Base-by-base conservation (phyloP, 2,888 invertebrate genomes). In the Aspidiotus destructor region DNA sequence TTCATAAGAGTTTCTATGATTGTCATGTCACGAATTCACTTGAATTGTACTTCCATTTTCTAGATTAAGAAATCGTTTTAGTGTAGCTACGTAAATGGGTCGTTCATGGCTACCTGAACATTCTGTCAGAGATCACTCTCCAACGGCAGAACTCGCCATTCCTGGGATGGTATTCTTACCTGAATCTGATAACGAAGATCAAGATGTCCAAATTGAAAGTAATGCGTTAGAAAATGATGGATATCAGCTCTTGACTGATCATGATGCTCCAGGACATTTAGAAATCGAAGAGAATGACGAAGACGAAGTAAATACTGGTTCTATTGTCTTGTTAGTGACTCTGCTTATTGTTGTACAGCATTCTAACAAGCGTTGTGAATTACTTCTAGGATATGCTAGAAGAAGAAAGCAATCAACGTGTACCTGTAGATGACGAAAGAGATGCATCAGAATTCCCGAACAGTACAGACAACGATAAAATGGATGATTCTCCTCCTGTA, bases 131-230 rank as follows among this genome's bases (percentile, higher is more conserved):
- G 11, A 48, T 6, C 48, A 48, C n/a, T 48, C 48, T 13, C 48
- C 48, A n/a, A 48, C 48, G 2, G 28, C 28, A 28, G 48, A 48
- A 13, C 10, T 48, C n/a, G 10, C 60, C 7, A 41, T 58, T 28
- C 44, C 67, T 8, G n/a, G 16, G 8, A 5, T 40, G 28, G 67
- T 67, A 15, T 15, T 67, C 17, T n/a, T 67, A 13, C 48, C 57
- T 7, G 67, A 67, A 41, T 67, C 67, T 6, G 67, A 67, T 41
- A 60, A 57, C 2, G 67, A 67, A 7, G 58, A 67, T n/a, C 44
- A 48, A 67, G 13, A 41, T 16, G 15, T 40, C 7, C 42, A 67
- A 42, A 58, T 15, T 40, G 67, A 58, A 11, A 28, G n/a, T 40
- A 44, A 16, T 9, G 1, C 40, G 1, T 17, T 28, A 8, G 48